Evolutionary conservation across 2,113 vertebrate genomes (phyloP).

Genomic region (Ailuropoda melanoleuca): DNA sequence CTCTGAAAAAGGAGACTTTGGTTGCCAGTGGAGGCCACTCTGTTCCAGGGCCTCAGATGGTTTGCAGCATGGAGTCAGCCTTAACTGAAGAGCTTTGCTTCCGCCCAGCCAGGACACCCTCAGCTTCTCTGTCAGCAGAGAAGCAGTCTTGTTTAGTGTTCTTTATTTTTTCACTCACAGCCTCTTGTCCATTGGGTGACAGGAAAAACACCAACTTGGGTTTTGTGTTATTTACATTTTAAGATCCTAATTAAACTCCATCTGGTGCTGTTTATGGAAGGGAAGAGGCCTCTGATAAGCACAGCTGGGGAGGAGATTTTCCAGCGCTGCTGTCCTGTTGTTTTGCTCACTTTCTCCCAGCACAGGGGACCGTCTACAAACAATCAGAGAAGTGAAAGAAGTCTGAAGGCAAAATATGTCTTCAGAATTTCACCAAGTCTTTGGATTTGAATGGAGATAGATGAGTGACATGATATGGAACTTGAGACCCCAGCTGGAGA

Average conservation of each 20-base stretch:
- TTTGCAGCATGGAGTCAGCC: fast-evolving
- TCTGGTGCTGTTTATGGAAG: neutral
- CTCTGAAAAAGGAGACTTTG: neutral
- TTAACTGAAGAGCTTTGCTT: fast-evolving
- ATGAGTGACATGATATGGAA: fast-evolving
- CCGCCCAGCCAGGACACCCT: fast-evolving
- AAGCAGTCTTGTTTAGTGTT: neutral
- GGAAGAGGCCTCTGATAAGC: neutral
- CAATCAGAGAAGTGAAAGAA: neutral
- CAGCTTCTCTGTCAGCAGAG: neutral
- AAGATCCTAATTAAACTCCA: neutral
- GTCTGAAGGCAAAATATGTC: neutral
- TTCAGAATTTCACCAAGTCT: neutral
- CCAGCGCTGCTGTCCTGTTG: fast-evolving
- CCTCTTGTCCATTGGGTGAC: neutral
- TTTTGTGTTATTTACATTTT: neutral
- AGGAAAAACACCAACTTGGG: neutral
- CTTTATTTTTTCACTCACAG: neutral
- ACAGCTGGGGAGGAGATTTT: neutral
- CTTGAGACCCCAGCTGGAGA: no score
- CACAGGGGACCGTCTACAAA: neutral
- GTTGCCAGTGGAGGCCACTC: neutral
- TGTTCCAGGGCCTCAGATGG: neutral
- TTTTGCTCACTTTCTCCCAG: neutral
- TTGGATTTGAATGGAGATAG: neutral